Evolutionary conservation across 2,113 vertebrate genomes (phyloP), one percentile per base, ranked within the genome.

Genomic region (Oryzias woworae): DNA sequence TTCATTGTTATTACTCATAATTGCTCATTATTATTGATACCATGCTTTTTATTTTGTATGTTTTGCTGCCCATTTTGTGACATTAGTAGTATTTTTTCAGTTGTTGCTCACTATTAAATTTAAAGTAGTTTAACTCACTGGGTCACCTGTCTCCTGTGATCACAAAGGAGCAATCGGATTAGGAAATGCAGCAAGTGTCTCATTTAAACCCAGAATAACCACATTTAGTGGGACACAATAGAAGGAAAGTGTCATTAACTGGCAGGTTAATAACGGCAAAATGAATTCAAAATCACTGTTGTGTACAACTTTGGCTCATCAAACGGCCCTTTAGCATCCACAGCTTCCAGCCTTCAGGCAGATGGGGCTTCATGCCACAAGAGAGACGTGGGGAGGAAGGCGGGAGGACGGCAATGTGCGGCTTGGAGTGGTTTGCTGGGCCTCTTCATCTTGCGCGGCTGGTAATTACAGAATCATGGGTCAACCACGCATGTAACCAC

Each of bases 401-500:
- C 66, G 70, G 73, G 67, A 73, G 81, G 77, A 80, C 71, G 80
- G 81, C 62, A 69, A 78, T 62, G 85, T 84, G 81, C 82, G 82
- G 88, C 76, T 87, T 81, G 83, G 81, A 83, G 86, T 80, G 87
- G 86, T 89, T 91, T 84, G 80, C 84, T 63, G 78, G 86, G 85
- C 85, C 87, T 89, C 89, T 91, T 91, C 84, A 90, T 92, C 87
- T 89, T 78, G 81, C 82, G 88, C 69, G 69, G 84, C 53, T 84
- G 87, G 90, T 92, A 92, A 92, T 92, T 92, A 92, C 85, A 88
- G 87, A 90, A 92, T 91, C 88, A 91, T 78, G 83, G 91, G 88
- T 91, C 90, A 91, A 90, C 88, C 90, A 92, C 88, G 88, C 92
- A 89, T 92, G 90, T 86, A 91, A 91, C 91, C 91, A 85, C 88